These are phyloP conservation scores for Camponotus vicinus DNA, from an alignment of 1,140 invertebrate species.

Conservation along the genomic window DNA sequence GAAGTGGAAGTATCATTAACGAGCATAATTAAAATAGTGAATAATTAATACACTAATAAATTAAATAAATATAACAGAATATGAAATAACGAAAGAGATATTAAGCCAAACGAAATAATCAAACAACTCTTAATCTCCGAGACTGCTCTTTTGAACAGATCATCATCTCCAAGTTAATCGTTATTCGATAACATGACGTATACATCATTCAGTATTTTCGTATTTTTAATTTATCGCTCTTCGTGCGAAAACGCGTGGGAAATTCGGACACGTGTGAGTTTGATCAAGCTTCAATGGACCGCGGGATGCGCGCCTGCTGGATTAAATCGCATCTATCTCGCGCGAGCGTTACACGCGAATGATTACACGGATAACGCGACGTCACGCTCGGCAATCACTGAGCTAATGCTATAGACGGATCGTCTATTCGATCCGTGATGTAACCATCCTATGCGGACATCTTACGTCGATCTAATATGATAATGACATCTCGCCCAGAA, in stretches of 20 bases:
- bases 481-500: conserved; percentile 36
- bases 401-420: conserved; percentile 21
- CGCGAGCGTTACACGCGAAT: conserved; percentile 12
- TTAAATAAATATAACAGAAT: not conserved
- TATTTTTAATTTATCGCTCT: not conserved
- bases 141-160: not conserved
- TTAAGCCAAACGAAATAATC: not conserved
- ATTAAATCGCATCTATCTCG: conserved; percentile 30
- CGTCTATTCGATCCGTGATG: conserved; percentile 65
- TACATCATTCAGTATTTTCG: not conserved
- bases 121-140: not conserved
- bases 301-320: not conserved
- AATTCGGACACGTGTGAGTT: conserved; percentile 13
- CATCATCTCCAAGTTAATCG: not conserved
- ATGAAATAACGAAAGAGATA: not conserved
- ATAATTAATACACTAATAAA: not conserved
- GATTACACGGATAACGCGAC: conserved; percentile 20
- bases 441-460: conserved; percentile 14
- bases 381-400: conserved; percentile 30
- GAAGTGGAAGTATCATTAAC: not conserved
- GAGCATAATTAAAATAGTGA: not conserved
- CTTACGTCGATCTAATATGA: conserved; percentile 19
- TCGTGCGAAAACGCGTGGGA: not conserved
- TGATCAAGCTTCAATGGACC: conserved; percentile 5
- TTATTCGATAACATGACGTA: not conserved